Percentiles rank a stretch among this genome's conserved stretches.
phyloP scores from a whole-genome alignment of 2,113 vertebrate genomes.

The Eclectus roratus region DNA sequence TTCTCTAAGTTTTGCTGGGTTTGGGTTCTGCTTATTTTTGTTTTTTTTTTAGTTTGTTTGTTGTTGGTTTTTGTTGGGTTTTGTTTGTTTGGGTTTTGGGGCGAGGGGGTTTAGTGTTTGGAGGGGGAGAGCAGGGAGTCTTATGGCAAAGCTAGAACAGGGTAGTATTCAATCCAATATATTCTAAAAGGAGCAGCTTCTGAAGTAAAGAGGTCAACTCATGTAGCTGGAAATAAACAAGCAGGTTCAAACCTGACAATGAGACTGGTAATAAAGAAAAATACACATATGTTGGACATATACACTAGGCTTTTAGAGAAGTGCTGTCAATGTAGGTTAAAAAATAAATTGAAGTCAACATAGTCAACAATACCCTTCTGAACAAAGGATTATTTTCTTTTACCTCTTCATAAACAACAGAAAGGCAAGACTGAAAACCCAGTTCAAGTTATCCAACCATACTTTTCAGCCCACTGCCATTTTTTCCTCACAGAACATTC shows the following conservation, averaged over 20 bases:
- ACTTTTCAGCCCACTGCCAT: not conserved
- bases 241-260: not conserved
- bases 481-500: not conserved
- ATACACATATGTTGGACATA: not conserved
- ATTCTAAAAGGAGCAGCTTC: not conserved
- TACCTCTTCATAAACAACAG: not conserved
- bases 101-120: too few species aligned
- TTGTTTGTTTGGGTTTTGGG: too few species aligned
- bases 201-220: not conserved
- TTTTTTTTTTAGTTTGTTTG: not conserved
- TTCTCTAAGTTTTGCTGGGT: not conserved
- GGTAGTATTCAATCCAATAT: not conserved
- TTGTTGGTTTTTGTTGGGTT: too few species aligned
- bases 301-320: not conserved
- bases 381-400: not conserved
- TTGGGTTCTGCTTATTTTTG: not conserved
- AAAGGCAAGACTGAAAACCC: not conserved
- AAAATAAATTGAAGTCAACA: not conserved
- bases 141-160: not conserved
- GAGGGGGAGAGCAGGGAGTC: not conserved
- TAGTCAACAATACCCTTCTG: not conserved
- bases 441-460: not conserved
- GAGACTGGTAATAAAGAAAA: not conserved
- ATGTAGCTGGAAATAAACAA: not conserved
- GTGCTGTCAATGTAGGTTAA: not conserved